A percentile compares a stretch with the other conserved stretches of the same genome.
Evolutionary conservation across 1,140 invertebrate genomes (phyloP).

Genomic region (Drosophila micromelanica): DNA sequence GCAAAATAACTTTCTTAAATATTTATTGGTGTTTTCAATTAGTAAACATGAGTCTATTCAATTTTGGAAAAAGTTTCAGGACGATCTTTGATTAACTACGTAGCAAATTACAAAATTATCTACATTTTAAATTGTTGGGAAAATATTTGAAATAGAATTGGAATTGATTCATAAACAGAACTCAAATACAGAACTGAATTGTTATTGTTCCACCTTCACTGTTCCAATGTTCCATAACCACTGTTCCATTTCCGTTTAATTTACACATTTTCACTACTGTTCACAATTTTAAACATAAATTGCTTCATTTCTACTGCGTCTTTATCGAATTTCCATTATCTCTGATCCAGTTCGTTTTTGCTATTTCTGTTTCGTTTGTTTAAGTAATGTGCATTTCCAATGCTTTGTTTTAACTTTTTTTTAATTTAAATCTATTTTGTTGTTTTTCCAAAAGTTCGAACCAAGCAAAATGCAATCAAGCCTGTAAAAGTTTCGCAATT

Average conservation of each 20-base stretch:
- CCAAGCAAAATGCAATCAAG: constrained; percentile 39
- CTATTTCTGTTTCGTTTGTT: not conserved
- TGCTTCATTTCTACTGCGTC: not conserved
- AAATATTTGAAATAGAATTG: too few species aligned
- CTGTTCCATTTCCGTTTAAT: too few species aligned
- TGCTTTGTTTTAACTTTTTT: not conserved
- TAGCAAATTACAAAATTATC: too few species aligned
- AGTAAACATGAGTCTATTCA: not conserved
- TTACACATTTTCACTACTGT: too few species aligned
- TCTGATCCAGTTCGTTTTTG: not conserved
- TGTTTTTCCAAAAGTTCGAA: not conserved
- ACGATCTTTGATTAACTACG: too few species aligned
- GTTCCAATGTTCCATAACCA: too few species aligned
- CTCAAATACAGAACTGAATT: too few species aligned
- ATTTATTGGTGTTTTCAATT: not conserved
- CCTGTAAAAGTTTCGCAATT: constrained; percentile 37
- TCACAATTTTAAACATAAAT: not conserved
- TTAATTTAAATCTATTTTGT: constrained; percentile 10
- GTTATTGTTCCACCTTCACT: too few species aligned
- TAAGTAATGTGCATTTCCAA: not conserved
- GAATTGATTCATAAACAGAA: too few species aligned
- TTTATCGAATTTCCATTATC: not conserved
- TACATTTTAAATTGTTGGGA: too few species aligned
- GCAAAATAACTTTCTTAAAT: not conserved
- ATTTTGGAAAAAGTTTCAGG: too few species aligned